Base-by-base conservation (phyloP, 2,113 vertebrate genomes). In the Cheilinus undulatus region DNA sequence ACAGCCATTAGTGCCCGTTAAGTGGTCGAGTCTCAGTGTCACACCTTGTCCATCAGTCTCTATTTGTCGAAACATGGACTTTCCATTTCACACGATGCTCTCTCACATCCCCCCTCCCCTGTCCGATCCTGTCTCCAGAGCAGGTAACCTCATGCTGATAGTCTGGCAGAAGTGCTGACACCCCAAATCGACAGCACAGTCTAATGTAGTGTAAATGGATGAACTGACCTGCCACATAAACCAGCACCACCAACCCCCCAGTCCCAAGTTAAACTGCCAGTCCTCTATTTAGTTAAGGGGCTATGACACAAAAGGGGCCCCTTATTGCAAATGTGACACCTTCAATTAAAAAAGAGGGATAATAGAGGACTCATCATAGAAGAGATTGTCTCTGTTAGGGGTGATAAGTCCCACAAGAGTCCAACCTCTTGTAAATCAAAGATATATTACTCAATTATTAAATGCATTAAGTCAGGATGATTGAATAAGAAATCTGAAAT, bases 21-120 rank as follows among this genome's bases (percentile, higher is more conserved):
- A 93, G 84, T 87, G 82, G 65, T 69, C 69, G 60, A 63, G 80
- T 81, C 80, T 81, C 65, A 42, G 76, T 89, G 90, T 92, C 91
- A 83, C 86, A 84, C 80, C 84, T 88, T 86, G 86, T 92, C 87
- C 82, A 84, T 93, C 92, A 91, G 78, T 79, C 74, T 80, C 42
- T 63, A 89, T 92, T 89, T 89, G 74, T 51, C 49, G 69, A 84
- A 85, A 84, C 83, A 80, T 36, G 61, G 74, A 65, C 77, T 87
- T 78, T 72, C 68, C 48, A 60, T 76, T 76, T 68, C 38, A 48
- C 19, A 50, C 28, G 48, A 43, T 7, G 45, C 59, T 24, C 53
- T 30, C 49, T 43, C 49, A 1, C 53, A 23, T 26, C 23, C 52
- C 57, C 51, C 14, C 17, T 4, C 50, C 26, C 26, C 24, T 9